A percentile compares a stretch with the other conserved stretches of the same genome.
These are phyloP conservation scores for Himantopus leucocephalus DNA, from an alignment of 2,113 vertebrate species.

Conservation along the genomic window DNA sequence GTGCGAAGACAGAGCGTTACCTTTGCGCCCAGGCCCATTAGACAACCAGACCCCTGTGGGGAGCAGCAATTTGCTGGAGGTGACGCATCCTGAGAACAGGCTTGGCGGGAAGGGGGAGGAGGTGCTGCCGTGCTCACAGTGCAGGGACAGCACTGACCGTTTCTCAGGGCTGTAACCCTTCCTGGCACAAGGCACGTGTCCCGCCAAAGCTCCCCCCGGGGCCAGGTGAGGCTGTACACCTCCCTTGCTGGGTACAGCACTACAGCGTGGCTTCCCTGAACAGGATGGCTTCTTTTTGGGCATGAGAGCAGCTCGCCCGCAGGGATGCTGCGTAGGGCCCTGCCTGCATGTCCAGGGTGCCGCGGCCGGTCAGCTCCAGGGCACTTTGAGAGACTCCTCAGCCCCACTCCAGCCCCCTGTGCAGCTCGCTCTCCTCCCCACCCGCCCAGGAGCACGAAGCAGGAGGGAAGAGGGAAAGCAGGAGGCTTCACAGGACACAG, in stretches of 20 bases:
- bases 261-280: accelerated
- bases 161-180: not conserved
- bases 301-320: not conserved
- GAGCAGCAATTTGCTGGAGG: not conserved
- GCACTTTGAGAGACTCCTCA: not conserved
- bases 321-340: not conserved
- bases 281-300: accelerated
- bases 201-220: not conserved
- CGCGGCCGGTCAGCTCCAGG: not conserved
- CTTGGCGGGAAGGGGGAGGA: not conserved
- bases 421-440: not conserved
- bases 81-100: not conserved
- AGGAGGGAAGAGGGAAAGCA: not conserved
- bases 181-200: not conserved
- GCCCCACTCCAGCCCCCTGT: not conserved
- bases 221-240: accelerated
- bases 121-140: accelerated
- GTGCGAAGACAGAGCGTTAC: not conserved
- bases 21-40: not conserved
- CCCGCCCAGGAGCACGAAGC: not conserved
- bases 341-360: accelerated
- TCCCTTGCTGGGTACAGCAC: not conserved
- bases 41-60: not conserved
- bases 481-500: not conserved
- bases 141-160: not conserved